Evolutionary conservation across 2,888 invertebrate species (phyloP).

Genomic region (Allacma fusca): DNA sequence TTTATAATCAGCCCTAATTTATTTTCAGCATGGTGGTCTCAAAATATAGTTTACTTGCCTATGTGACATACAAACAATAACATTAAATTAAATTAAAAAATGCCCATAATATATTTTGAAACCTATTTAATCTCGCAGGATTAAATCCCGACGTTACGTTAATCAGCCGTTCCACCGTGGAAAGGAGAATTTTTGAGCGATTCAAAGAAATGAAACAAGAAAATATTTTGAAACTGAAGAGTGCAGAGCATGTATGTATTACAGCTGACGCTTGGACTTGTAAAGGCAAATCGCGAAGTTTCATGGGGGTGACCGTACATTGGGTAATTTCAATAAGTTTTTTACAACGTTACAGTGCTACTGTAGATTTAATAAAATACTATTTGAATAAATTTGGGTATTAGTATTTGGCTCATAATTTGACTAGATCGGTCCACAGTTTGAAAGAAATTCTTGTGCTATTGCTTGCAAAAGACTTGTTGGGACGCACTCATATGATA

Average conservation of each 20-base stretch:
- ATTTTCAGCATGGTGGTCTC: too few species aligned
- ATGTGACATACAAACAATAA: not conserved
- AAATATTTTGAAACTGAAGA: not conserved
- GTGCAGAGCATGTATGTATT: slow-evolving; percentile 28
- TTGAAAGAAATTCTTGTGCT: slow-evolving; percentile 31
- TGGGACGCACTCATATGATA: slow-evolving; percentile 5
- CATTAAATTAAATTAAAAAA: not conserved
- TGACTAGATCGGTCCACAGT: not conserved
- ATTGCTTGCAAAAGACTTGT: slow-evolving; percentile 17
- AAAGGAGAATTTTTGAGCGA: not conserved
- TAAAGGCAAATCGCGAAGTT: slow-evolving; percentile 8
- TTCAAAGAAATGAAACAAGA: not conserved
- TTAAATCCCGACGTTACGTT: not conserved
- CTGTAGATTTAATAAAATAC: too few species aligned
- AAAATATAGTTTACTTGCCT: too few species aligned
- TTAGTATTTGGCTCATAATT: too few species aligned
- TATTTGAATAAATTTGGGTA: too few species aligned
- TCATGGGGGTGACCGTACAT: not conserved
- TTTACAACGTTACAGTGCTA: too few species aligned
- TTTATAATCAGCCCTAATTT: not conserved
- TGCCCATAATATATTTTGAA: not conserved
- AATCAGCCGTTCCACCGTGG: not conserved
- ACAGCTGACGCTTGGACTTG: slow-evolving; percentile 40
- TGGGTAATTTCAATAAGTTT: too few species aligned
- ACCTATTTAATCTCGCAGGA: not conserved